Percentiles rank a stretch among this genome's conserved stretches.
Conservation (phyloP, 2,888 invertebrate genomes). For the Charanyca ferruginea region DNA sequence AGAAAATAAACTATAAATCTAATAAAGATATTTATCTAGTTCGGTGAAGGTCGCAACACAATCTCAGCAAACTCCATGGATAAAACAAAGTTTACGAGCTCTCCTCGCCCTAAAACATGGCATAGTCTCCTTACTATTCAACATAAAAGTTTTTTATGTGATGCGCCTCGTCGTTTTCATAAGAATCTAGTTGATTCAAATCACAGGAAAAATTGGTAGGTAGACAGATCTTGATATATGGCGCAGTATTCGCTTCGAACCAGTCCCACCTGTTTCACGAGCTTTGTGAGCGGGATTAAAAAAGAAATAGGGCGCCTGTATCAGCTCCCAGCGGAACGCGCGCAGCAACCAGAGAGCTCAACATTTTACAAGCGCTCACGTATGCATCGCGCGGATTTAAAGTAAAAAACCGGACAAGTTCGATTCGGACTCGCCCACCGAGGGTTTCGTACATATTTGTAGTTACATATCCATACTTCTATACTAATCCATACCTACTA, state of each 20-base stretch:
- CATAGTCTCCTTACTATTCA: conserved; percentile 72
- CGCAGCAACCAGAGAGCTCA: conserved; percentile 17
- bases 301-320: conserved; percentile 44
- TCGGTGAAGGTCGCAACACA: conserved; percentile 60
- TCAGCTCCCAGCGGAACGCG: conserved; percentile 29
- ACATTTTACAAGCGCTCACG: conserved; percentile 27
- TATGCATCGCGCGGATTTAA: conserved; percentile 9
- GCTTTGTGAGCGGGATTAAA: conserved; percentile 58
- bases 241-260: conserved; percentile 19
- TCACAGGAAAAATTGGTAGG: conserved; percentile 47
- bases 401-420: too few species aligned
- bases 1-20: conserved; percentile 53
- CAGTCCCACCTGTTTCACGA: conserved; percentile 43
- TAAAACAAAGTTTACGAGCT: conserved; percentile 74
- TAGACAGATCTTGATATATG: conserved; percentile 50
- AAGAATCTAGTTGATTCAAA: conserved; percentile 59
- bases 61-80: conserved; percentile 66
- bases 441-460: too few species aligned
- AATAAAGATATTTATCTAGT: conserved; percentile 58
- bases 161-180: conserved; percentile 60
- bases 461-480: too few species aligned
- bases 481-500: too few species aligned
- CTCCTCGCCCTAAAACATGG: conserved; percentile 66
- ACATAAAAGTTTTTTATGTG: conserved; percentile 74
- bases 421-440: too few species aligned